Base-by-base conservation (phyloP, 2,888 invertebrate genomes). In the Steromphala cineraria region DNA sequence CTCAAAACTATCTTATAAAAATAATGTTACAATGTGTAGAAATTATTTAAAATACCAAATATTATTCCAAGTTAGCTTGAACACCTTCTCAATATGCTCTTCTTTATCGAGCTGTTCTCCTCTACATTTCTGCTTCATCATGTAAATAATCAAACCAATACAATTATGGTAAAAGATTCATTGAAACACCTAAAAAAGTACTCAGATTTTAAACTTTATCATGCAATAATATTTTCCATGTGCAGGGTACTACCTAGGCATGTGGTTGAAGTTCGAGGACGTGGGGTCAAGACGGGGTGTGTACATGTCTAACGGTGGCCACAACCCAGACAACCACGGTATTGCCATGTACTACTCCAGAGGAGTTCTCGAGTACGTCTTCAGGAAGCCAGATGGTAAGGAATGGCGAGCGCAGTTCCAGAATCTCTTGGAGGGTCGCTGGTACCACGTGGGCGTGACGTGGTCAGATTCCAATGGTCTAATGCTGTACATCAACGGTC, bases 271-370 rank as follows among this genome's bases (percentile, higher is more conserved):
- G 80, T 91, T 93, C 79, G 86, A 87, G 19, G 80, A 85, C n/a
- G 86, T 87, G 0, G 87, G 86, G 21, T 81, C 85, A 21, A 84
- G 85, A 15, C 86, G 89, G 55, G 89, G 87, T 4, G 89, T 92
- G 5, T 92, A 91, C 84, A 81, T 93, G 76, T 91, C 92, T 17
- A 93, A 93, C 82, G 93, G 93, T 0, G 93, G 91, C 13, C 92
- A 93, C 81, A 84, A 82, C 13, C 53, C 83, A 0, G 82, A 87
- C 56, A 89, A 89, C 31, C 92, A 93, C 84, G 93, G 93, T 13
- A 89, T 93, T 5, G 92, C 93, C 78, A 90, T 93, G 92, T 81
- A 86, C 75, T 93, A 93, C 85, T 83, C 87, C 76, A 86, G 84
- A 28, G 91, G 91, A 36, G 79, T 83, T 1, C 84, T 93, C 24